Evolutionary conservation across 2,888 invertebrate species (phyloP).

Genomic region (Auanema sp.): DNA sequence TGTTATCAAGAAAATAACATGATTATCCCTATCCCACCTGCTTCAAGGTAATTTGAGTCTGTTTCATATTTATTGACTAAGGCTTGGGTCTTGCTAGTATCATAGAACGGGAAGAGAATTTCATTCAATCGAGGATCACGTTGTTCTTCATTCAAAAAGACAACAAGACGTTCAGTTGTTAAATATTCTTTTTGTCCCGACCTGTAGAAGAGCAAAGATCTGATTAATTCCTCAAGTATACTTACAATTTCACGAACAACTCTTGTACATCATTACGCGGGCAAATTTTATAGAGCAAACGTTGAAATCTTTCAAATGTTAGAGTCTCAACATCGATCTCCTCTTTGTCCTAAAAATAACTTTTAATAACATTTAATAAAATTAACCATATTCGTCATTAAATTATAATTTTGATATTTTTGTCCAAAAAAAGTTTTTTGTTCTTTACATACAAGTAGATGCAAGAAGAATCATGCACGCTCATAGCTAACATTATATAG

Average conservation of each 20-base stretch:
- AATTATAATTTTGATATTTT: no score
- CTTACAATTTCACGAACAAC: slow-evolving; percentile 73
- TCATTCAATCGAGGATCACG: slow-evolving; percentile 96
- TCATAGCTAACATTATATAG: no score
- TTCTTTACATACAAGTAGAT: no score
- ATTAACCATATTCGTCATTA: no score
- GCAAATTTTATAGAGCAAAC: slow-evolving; percentile 96
- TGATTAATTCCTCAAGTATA: slow-evolving; percentile 8
- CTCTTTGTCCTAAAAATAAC: slow-evolving; percentile 74
- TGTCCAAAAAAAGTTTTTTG: no score
- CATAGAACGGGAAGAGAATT: slow-evolving; percentile 94
- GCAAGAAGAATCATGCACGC: no score
- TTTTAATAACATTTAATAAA: background rate
- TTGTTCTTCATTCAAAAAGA: slow-evolving; percentile 74
- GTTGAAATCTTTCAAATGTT: slow-evolving; percentile 97
- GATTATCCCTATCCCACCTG: slow-evolving; percentile 25
- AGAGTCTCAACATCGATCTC: slow-evolving; percentile 90
- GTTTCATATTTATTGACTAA: slow-evolving; percentile 82
- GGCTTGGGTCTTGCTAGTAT: slow-evolving; percentile 86
- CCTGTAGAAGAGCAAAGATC: slow-evolving; percentile 34
- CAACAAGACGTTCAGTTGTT: slow-evolving; percentile 56
- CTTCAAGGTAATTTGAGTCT: slow-evolving; percentile 58
- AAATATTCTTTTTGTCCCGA: slow-evolving; percentile 63
- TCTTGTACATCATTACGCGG: slow-evolving; percentile 98
- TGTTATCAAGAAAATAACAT: background rate